phyloP scores from a whole-genome alignment of 1,140 invertebrate species.

The Drosophila novamexicana region DNA sequence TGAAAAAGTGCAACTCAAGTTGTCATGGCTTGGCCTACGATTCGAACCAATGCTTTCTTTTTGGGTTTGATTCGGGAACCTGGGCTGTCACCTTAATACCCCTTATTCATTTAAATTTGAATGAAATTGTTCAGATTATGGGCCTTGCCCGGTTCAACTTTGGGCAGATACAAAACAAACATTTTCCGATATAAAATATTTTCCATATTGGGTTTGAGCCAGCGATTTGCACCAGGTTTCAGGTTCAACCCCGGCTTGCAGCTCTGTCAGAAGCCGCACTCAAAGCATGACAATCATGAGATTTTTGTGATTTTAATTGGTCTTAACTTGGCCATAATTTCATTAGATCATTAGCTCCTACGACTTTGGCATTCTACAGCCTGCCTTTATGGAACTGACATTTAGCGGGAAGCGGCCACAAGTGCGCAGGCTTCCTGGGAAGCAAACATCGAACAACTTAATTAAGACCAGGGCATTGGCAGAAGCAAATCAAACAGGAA shows the following conservation, averaged over 20 bases:
- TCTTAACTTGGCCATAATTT: slow-evolving; percentile 49
- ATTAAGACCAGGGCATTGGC: slow-evolving; percentile 59
- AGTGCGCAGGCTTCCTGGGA: slow-evolving; percentile 43
- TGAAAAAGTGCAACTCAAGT: not conserved
- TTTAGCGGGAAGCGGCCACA: slow-evolving; percentile 9
- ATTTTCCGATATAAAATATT: too few species aligned
- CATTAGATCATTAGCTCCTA: slow-evolving; percentile 54
- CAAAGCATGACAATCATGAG: not conserved
- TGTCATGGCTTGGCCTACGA: too few species aligned
- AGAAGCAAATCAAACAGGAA: not conserved
- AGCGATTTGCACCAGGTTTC: too few species aligned
- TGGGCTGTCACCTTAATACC: too few species aligned
- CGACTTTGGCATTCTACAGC: slow-evolving; percentile 21
- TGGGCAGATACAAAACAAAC: too few species aligned
- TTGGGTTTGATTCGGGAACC: not conserved
- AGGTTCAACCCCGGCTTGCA: too few species aligned
- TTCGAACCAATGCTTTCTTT: too few species aligned
- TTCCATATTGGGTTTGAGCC: too few species aligned
- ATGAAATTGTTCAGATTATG: too few species aligned
- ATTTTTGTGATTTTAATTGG: slow-evolving; percentile 12
- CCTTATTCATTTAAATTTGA: too few species aligned
- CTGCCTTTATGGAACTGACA: slow-evolving; percentile 35
- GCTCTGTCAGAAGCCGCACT: too few species aligned
- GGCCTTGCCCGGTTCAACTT: too few species aligned
- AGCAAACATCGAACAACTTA: slow-evolving; percentile 64